Base-by-base conservation (phyloP, 2,797 vertebrate species). In the Neosilurus hyrtlii region DNA sequence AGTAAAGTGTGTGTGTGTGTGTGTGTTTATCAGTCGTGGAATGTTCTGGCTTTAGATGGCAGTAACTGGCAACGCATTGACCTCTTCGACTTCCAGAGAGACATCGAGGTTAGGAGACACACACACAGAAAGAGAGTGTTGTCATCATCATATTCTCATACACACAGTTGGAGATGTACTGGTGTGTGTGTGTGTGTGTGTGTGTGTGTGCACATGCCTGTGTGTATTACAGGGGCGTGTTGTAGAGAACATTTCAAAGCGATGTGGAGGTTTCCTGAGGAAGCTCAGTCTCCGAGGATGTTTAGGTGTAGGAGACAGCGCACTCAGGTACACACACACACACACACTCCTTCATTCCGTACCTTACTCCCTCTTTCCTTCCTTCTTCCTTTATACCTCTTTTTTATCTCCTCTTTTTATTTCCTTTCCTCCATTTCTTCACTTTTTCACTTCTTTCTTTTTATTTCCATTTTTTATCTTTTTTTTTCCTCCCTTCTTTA, bases 1-100 rank as follows among this genome's bases (percentile, higher is more conserved):
- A 74, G 83, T 30, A 56, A 52, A n/a, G 5, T 72, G 22, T 63
- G 9, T 66, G 20, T 74, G 51, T 65, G 56, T 85, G 56, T 88
- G 57, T 10, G 16, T 51, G 5, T 54, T 10, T 2, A 80, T n/a
- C 30, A 98, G 98, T 96, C 96, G 61, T 99, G 97, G 98, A 99
- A 99, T 87, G 96, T 99, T 86, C 94, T 99, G 91, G 97, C 97
- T 87, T 93, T 99, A 91, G 98, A 99, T 89, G 98, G 98, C 88
- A 99, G 98, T 89, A 99, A 99, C 94, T 99, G 98, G 98, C 98
- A 99, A 88, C 90, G 97, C 84, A 99, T 99, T 82, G 97, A 99
- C 94, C 96, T 99, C 87, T 99, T 99, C 91, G 94, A 98, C 94
- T 99, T 99, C 93, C 98, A 99, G 94, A 97, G 96, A 91, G 98